These are phyloP conservation scores for Lerema accius DNA, from an alignment of 1,140 invertebrate species.

Conservation along the genomic window DNA sequence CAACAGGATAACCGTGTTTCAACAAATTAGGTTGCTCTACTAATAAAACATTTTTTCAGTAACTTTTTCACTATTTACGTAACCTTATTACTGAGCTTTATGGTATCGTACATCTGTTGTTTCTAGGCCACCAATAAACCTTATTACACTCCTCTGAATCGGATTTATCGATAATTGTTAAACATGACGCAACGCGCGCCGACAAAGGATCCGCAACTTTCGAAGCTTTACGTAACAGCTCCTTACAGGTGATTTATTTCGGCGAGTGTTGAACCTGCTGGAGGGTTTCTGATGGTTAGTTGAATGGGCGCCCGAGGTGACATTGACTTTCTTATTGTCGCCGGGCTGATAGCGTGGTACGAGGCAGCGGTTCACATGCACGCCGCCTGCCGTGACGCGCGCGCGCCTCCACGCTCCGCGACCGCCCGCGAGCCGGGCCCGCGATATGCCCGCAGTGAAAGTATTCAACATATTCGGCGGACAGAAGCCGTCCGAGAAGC, in stretches of 20 bases:
- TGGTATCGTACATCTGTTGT: conserved; percentile 38
- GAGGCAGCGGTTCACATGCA: conserved; percentile 58
- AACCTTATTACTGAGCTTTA: conserved; percentile 52
- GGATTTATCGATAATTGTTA: conserved; percentile 38
- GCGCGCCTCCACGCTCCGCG: conserved; percentile 71
- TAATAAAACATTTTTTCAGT: conserved; percentile 49
- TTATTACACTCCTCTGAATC: conserved; percentile 32
- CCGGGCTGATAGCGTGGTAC: conserved; percentile 51
- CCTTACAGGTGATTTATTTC: conserved; percentile 36
- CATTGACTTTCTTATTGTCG: conserved; percentile 76
- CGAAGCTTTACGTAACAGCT: conserved; percentile 11
- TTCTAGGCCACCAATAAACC: conserved; percentile 47
- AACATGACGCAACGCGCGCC: conserved; percentile 2
- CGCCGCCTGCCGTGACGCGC: conserved; percentile 68
- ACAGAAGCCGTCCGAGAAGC: conserved; percentile 77
- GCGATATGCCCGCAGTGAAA: conserved; percentile 82
- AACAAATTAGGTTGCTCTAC: conserved; percentile 55
- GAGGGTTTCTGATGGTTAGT: conserved; percentile 39
- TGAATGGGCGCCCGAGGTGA: conserved; percentile 51
- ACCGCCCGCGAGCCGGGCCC: conserved; percentile 66
- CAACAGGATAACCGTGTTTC: conserved; percentile 66
- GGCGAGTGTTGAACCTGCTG: conserved; percentile 42
- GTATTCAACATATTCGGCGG: conserved; percentile 79
- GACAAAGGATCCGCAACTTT: conserved; percentile 32
- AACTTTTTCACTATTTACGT: conserved; percentile 55